phyloP scores from a whole-genome alignment of 2,113 vertebrate species.

The Nothoprocta pentlandii region DNA sequence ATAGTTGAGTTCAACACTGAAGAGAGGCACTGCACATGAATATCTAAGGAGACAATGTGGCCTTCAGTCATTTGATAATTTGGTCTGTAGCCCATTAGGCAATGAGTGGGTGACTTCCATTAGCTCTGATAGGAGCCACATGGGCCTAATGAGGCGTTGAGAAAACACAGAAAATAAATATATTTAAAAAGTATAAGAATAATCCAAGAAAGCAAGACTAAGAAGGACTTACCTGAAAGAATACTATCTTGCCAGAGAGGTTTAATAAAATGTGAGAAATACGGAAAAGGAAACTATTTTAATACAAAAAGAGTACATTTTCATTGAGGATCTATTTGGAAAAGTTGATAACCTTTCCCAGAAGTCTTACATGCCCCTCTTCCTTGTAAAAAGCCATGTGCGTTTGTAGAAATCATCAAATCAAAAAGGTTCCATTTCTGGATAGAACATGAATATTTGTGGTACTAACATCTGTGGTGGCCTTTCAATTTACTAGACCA shows the following conservation, averaged over 20 bases:
- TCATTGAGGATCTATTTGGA: neutral
- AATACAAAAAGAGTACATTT: neutral
- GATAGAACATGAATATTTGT: slow-evolving; percentile 38
- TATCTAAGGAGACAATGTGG: neutral
- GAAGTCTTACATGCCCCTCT: neutral
- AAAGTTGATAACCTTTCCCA: neutral
- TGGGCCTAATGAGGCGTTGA: neutral
- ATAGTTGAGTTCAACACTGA: neutral
- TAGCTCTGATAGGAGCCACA: neutral
- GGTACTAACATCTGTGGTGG: slow-evolving; percentile 44
- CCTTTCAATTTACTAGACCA: slow-evolving; percentile 47
- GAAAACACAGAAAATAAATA: neutral
- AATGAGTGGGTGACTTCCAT: neutral
- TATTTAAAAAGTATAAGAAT: neutral
- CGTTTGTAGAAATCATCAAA: slow-evolving; percentile 22
- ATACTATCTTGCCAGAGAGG: neutral
- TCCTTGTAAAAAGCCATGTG: neutral
- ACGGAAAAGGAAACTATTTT: neutral
- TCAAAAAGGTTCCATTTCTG: slow-evolving; percentile 8
- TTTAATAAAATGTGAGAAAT: neutral
- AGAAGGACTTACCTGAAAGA: neutral
- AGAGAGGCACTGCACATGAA: neutral
- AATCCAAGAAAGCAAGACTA: neutral
- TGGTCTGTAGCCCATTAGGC: neutral
- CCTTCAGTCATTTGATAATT: neutral